Evolutionary conservation across 2,888 invertebrate species (phyloP).

Genomic region (Cyclophora punctaria): DNA sequence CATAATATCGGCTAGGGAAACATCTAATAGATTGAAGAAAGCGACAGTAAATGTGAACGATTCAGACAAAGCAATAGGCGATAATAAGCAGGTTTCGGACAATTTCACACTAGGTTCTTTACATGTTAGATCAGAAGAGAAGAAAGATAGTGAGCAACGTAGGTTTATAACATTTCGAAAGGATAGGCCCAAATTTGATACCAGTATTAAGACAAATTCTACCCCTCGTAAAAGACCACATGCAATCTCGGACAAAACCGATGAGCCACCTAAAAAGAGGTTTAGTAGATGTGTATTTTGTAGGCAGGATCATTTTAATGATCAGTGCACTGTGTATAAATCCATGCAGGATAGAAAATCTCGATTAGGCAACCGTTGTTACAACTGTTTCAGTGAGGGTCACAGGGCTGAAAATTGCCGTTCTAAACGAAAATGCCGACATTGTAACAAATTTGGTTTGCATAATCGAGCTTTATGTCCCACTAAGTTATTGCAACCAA

Average conservation of each 20-base stretch:
- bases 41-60: background rate
- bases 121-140: background rate
- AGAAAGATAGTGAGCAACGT: background rate
- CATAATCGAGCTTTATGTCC: no score
- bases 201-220: background rate
- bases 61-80: background rate
- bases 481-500: no score
- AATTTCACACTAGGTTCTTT: background rate
- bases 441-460: no score
- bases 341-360: background rate
- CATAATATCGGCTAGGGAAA: conserved; percentile 1
- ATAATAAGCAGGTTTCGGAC: background rate
- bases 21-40: background rate
- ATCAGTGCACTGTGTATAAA: background rate
- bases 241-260: background rate
- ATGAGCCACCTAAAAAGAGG: background rate
- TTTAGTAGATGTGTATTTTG: background rate
- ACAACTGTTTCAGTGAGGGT: no score
- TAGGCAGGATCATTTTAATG: background rate
- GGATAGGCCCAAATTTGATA: background rate
- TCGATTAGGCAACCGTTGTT: no score
- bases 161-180: background rate
- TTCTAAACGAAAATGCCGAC: no score
- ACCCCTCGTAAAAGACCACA: background rate
- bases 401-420: no score